These are phyloP conservation scores for Cebidichthys violaceus DNA, from an alignment of 2,113 vertebrate genomes.

Conservation along the genomic window DNA sequence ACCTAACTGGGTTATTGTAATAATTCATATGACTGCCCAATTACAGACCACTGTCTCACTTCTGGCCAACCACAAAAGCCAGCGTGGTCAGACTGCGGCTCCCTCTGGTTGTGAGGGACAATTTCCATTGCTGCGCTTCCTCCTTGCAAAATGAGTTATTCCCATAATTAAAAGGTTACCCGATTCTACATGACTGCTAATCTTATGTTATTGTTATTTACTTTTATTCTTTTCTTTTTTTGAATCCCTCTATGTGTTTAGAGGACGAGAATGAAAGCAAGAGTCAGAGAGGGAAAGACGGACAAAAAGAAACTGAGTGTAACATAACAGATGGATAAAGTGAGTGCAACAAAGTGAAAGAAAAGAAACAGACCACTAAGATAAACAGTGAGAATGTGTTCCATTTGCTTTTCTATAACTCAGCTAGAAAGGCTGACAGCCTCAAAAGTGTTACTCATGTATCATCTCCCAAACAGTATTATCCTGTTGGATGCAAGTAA, in stretches of 20 bases:
- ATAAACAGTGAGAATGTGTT: slow-evolving; percentile 18
- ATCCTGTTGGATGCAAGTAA: slow-evolving; percentile 33
- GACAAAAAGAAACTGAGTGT: not conserved
- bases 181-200: not conserved
- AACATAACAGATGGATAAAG: not conserved
- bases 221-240: not conserved
- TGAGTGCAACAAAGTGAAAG: not conserved
- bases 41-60: slow-evolving; percentile 1
- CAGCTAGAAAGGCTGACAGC: slow-evolving; percentile 24
- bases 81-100: slow-evolving; percentile 40
- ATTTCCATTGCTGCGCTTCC: not conserved
- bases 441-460: slow-evolving; percentile 12
- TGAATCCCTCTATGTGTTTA: not conserved
- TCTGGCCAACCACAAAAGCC: slow-evolving; percentile 31
- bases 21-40: slow-evolving; percentile 5
- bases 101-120: slow-evolving; percentile 10
- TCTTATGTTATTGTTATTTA: slow-evolving; percentile 7
- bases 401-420: slow-evolving; percentile 9
- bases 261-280: not conserved
- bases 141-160: not conserved
- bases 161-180: not conserved
- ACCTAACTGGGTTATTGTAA: not conserved
- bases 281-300: not conserved
- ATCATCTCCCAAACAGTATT: slow-evolving; percentile 30
- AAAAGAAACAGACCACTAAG: slow-evolving; percentile 1